Evolutionary conservation across 2,888 invertebrate species (phyloP).

Genomic region (Melipona bicolor): DNA sequence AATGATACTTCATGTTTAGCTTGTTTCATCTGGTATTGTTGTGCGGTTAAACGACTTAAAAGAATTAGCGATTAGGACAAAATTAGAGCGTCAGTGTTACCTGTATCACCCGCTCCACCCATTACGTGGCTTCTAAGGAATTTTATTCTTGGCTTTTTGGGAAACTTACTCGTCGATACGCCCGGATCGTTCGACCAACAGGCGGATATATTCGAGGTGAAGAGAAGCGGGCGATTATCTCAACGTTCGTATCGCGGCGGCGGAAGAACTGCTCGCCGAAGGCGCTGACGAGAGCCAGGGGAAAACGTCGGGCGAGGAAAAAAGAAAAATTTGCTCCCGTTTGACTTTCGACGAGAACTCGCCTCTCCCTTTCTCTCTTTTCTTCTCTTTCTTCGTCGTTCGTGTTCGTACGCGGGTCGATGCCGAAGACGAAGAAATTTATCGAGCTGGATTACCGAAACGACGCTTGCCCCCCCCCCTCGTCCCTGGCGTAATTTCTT

Average conservation of each 20-base stretch:
- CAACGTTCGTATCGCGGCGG: slow-evolving; percentile 65
- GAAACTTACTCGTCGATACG: too few species aligned
- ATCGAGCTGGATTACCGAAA: neutral
- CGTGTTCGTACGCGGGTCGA: neutral
- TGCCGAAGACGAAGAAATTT: neutral
- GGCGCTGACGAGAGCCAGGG: slow-evolving; percentile 30
- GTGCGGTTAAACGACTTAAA: too few species aligned
- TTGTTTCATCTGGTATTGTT: too few species aligned
- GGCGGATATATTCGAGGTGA: slow-evolving; percentile 35
- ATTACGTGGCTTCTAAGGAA: too few species aligned
- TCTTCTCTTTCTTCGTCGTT: neutral
- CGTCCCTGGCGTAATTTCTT: neutral
- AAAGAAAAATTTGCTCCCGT: slow-evolving; percentile 51
- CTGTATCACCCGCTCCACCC: too few species aligned
- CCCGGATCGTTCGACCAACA: too few species aligned
- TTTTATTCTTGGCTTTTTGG: too few species aligned
- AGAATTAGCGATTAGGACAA: too few species aligned
- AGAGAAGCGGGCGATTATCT: slow-evolving; percentile 61
- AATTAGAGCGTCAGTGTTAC: too few species aligned
- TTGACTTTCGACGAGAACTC: slow-evolving; percentile 22
- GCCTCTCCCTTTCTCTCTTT: too few species aligned
- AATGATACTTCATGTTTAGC: neutral
- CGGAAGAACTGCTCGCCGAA: slow-evolving; percentile 4
- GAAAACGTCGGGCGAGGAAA: slow-evolving; percentile 23
- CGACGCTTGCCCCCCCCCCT: neutral